A percentile compares a stretch with the other conserved stretches of the same genome.
Evolutionary conservation across 2,113 vertebrate species (phyloP).

Genomic region (Ammodytes dubius): DNA sequence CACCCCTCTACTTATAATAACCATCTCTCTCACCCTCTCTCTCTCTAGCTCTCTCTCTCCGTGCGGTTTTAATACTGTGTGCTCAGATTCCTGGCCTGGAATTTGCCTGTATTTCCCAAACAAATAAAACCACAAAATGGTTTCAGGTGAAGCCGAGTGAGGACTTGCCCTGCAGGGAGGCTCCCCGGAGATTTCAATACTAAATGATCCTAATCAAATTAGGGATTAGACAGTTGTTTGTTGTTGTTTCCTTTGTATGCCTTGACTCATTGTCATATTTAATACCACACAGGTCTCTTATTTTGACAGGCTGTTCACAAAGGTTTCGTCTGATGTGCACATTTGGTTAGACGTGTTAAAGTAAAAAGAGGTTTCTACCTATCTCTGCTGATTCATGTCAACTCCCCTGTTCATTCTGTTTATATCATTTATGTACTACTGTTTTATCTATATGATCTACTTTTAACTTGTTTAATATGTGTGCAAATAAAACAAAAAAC

Average conservation of each 20-base stretch:
- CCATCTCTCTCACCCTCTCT: neutral
- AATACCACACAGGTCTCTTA: neutral
- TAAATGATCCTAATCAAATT: neutral
- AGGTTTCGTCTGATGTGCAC: neutral
- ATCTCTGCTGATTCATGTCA: neutral
- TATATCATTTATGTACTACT: neutral
- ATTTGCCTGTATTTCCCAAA: conserved; percentile 74
- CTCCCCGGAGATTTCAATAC: conserved; percentile 12
- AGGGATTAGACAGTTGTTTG: neutral
- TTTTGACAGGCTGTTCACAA: neutral
- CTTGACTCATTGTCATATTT: neutral
- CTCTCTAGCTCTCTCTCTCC: neutral
- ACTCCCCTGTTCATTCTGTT: neutral
- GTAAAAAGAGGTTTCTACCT: neutral
- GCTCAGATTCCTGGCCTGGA: conserved; percentile 66
- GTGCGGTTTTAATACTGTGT: conserved; percentile 60
- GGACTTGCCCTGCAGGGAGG: conserved; percentile 52
- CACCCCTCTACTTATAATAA: conserved; percentile 4
- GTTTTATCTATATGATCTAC: neutral
- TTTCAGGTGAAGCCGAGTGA: conserved; percentile 63
- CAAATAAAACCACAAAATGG: conserved; percentile 74
- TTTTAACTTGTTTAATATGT: neutral
- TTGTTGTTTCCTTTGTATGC: neutral
- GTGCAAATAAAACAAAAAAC: neutral
- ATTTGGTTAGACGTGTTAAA: neutral